These are phyloP conservation scores for Origma solitaria DNA, from an alignment of 2,113 vertebrate species.

Conservation along the genomic window DNA sequence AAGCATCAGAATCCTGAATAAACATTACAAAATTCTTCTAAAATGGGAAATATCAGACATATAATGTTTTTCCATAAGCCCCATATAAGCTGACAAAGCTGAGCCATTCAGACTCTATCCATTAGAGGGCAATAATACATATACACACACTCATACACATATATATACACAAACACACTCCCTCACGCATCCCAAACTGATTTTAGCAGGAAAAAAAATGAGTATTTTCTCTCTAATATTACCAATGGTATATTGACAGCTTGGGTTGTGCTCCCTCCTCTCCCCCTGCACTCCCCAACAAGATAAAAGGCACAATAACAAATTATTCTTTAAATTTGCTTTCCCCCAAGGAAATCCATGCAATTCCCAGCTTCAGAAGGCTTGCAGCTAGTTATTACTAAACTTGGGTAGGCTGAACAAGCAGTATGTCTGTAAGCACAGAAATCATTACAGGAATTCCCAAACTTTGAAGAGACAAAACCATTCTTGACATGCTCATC, in stretches of 20 bases:
- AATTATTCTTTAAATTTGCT: background rate
- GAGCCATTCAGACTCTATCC: slow-evolving; percentile 49
- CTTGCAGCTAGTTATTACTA: background rate
- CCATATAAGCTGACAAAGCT: background rate
- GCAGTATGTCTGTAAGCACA: background rate
- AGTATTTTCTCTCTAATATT: background rate
- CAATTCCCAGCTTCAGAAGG: background rate
- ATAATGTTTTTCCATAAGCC: background rate
- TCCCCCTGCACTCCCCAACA: background rate
- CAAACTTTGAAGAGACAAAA: background rate
- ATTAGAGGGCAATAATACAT: slow-evolving; percentile 52
- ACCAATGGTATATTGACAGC: background rate
- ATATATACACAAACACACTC: background rate
- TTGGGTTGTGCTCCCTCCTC: background rate
- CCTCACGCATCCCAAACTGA: background rate
- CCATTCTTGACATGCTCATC: background rate
- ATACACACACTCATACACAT: background rate
- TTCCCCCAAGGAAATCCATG: background rate
- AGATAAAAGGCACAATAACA: background rate
- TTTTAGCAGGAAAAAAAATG: background rate
- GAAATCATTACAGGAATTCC: background rate
- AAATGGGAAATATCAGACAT: background rate
- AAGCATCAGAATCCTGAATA: background rate
- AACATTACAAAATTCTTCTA: background rate
- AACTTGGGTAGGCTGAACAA: background rate